Conservation (phyloP, 2,888 invertebrate species). For the Pandemis heparana region DNA sequence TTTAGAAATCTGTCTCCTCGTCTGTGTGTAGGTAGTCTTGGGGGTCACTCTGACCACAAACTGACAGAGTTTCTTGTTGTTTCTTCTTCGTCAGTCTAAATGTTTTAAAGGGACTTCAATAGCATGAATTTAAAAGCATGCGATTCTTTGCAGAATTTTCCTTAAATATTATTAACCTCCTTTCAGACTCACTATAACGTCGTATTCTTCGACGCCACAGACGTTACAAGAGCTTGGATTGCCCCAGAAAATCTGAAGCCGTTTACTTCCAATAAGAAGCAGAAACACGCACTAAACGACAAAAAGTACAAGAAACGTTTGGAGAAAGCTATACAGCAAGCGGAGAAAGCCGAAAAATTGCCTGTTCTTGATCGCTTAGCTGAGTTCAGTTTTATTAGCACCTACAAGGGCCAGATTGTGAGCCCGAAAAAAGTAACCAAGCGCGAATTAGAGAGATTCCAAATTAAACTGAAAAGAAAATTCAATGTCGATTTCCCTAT, state of each 20-base stretch:
- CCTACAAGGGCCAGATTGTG: slow-evolving; percentile 72
- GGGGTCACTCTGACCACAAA: no score
- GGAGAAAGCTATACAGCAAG: slow-evolving; percentile 65
- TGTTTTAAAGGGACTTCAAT: no score
- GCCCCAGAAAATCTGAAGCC: slow-evolving; percentile 66
- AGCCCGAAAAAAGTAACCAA: slow-evolving; percentile 66
- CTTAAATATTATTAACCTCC: neutral
- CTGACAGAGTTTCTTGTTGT: no score
- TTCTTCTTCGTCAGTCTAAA: no score
- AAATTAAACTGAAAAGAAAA: slow-evolving; percentile 63
- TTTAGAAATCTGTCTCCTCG: no score
- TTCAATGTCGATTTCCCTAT: slow-evolving; percentile 65
- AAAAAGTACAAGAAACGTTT: slow-evolving; percentile 66
- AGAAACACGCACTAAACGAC: slow-evolving; percentile 50
- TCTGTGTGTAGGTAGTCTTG: no score
- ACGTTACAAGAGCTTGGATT: slow-evolving; percentile 80
- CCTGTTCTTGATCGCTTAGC: slow-evolving; percentile 65
- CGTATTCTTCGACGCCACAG: slow-evolving; percentile 78
- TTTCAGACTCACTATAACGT: slow-evolving; percentile 85
- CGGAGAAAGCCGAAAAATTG: slow-evolving; percentile 71
- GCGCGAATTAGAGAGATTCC: slow-evolving; percentile 58
- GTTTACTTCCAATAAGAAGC: slow-evolving; percentile 60
- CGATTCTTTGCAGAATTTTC: no score
- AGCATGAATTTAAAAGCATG: no score
- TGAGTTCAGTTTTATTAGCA: slow-evolving; percentile 77